These are phyloP conservation scores for Phymanthus crucifer DNA, from an alignment of 92 coral and sea anemone species.

Conservation along the genomic window DNA sequence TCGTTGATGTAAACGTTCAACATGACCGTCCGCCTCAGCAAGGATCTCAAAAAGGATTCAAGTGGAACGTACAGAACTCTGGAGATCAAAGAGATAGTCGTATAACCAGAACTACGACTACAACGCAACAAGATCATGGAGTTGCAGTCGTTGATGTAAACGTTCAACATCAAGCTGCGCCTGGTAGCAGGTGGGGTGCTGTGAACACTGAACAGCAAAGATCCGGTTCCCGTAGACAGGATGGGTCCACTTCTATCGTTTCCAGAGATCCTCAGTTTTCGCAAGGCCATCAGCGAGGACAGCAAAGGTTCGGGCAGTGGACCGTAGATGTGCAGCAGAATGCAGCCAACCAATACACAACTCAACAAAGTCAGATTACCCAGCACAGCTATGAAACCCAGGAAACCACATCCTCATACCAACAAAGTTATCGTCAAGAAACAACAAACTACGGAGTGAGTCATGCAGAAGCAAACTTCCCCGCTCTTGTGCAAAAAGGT, in stretches of 20 bases:
- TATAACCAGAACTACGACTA: not conserved
- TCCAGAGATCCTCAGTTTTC: not conserved
- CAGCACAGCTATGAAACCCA: constrained; percentile 13
- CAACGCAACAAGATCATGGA: not conserved
- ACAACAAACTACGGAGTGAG: not conserved
- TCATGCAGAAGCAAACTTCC: constrained; percentile 23
- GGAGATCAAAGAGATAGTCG: not conserved
- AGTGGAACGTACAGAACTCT: constrained; percentile 3
- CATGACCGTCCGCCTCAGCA: not conserved
- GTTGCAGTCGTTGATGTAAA: not conserved
- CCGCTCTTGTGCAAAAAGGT: constrained; percentile 20
- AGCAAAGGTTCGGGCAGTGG: constrained; percentile 3
- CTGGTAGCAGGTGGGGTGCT: not conserved
- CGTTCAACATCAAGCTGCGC: not conserved
- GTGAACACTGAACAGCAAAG: not conserved
- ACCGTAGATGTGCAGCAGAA: constrained; percentile 4
- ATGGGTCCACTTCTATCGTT: not conserved
- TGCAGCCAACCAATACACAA: constrained; percentile 1
- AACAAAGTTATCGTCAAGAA: constrained; percentile 17
- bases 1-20: constrained; percentile 16
- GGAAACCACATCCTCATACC: constrained; percentile 20
- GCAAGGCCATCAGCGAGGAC: constrained; percentile 5
- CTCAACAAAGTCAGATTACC: constrained; percentile 1
- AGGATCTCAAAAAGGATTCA: not conserved
- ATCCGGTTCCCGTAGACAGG: not conserved